Percentiles rank a stretch among this genome's conserved stretches.
Conservation (phyloP, 2,113 vertebrate genomes). For the Microtus ochrogaster region DNA sequence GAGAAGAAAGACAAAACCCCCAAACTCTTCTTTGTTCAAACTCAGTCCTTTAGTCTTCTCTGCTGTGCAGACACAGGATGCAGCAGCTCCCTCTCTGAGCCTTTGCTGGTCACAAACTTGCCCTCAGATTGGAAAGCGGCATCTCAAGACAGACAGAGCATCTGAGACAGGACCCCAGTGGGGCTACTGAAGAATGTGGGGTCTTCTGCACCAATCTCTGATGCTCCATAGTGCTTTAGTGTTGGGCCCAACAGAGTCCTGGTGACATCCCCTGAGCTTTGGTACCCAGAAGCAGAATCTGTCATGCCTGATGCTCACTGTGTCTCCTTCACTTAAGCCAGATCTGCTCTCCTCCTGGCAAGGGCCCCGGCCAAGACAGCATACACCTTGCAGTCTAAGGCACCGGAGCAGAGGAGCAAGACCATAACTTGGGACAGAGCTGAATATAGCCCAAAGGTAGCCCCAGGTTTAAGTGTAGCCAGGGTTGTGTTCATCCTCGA, state of each 20-base stretch:
- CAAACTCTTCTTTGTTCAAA: rapidly evolving
- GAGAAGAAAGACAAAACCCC: background rate
- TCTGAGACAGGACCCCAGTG: background rate
- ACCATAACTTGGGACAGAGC: background rate
- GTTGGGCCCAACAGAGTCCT: background rate
- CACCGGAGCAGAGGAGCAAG: background rate
- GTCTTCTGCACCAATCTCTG: background rate
- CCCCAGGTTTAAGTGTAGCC: too few species aligned
- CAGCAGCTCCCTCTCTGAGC: background rate
- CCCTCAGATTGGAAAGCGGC: background rate
- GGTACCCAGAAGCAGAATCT: background rate
- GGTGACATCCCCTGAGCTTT: background rate
- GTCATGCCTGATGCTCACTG: background rate
- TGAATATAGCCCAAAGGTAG: background rate
- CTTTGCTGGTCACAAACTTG: background rate
- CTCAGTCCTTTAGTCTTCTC: background rate
- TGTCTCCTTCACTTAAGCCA: background rate
- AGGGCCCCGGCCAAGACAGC: too few species aligned
- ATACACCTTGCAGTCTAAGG: too few species aligned
- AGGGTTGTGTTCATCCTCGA: too few species aligned
- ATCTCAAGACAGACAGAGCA: background rate
- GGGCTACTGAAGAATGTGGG: background rate
- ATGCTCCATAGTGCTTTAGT: background rate
- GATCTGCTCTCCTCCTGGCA: too few species aligned
- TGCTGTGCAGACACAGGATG: background rate